Percentiles rank a stretch among this genome's conserved stretches.
Evolutionary conservation across 2,113 vertebrate genomes (phyloP).

Genomic region (Pterocles orientalis): DNA sequence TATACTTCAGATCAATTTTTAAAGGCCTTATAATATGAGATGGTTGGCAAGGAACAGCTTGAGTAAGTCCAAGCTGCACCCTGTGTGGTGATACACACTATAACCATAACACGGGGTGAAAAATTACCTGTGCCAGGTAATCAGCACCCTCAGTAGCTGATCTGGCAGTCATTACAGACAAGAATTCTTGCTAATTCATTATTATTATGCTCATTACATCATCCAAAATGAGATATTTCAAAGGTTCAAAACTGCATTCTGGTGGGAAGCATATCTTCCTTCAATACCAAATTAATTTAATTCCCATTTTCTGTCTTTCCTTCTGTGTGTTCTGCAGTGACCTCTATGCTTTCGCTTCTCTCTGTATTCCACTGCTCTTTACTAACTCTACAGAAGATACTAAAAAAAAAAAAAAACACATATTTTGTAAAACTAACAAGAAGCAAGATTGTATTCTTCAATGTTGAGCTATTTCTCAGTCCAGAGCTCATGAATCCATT

Average conservation of each 20-base stretch:
- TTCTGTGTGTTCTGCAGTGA: neutral
- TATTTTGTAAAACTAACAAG: neutral
- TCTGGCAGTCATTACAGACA: neutral
- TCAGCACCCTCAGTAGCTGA: neutral
- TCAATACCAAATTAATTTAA: neutral
- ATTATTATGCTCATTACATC: neutral
- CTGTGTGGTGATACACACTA: too few relatives aligned
- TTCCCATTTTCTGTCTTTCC: neutral
- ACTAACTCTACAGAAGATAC: neutral
- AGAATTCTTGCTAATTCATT: neutral
- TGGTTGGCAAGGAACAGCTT: neutral
- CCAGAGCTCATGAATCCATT: conserved; percentile 14
- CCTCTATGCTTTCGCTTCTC: neutral
- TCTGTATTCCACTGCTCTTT: neutral
- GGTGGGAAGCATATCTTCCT: neutral
- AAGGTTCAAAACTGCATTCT: neutral
- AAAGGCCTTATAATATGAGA: neutral
- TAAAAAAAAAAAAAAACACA: neutral
- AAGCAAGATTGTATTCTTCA: neutral
- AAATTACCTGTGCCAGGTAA: neutral
- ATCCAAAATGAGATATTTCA: neutral
- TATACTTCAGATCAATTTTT: neutral
- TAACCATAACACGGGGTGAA: neutral
- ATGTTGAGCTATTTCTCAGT: neutral
- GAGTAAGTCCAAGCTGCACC: neutral